Conservation (phyloP, 2,797 vertebrate species). For the Vireo griseus region DNA sequence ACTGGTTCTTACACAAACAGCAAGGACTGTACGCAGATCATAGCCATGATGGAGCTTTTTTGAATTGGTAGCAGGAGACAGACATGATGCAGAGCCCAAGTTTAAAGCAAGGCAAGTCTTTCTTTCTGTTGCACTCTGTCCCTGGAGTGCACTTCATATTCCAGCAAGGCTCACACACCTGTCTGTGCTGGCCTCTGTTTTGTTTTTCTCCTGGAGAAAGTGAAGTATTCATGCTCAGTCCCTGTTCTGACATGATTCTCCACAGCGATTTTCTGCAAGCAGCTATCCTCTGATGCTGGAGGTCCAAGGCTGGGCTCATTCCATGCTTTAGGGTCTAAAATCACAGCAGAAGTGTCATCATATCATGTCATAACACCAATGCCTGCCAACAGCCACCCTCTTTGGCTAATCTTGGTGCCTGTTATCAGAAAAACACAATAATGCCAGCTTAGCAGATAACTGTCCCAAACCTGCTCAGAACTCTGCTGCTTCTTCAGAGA, state of each 20-base stretch:
- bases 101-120: not conserved
- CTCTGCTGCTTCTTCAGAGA: not conserved
- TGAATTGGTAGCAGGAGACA: not conserved
- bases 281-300: not conserved
- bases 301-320: not conserved
- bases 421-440: not conserved
- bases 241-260: slow-evolving; percentile 22
- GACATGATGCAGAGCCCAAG: not conserved
- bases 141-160: slow-evolving; percentile 2
- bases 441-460: not conserved
- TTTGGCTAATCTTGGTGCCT: not conserved
- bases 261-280: not conserved
- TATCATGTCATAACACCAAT: not conserved
- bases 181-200: slow-evolving; percentile 17
- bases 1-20: not conserved
- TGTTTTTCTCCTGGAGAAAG: slow-evolving; percentile 4
- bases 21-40: not conserved
- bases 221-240: not conserved
- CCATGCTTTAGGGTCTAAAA: not conserved
- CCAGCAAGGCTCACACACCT: slow-evolving; percentile 6
- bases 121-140: not conserved
- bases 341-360: not conserved
- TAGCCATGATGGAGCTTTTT: not conserved
- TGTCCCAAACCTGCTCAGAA: not conserved
- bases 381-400: not conserved